Evolutionary conservation across 2,888 invertebrate genomes (phyloP).

Genomic region (Amiota mariae): DNA sequence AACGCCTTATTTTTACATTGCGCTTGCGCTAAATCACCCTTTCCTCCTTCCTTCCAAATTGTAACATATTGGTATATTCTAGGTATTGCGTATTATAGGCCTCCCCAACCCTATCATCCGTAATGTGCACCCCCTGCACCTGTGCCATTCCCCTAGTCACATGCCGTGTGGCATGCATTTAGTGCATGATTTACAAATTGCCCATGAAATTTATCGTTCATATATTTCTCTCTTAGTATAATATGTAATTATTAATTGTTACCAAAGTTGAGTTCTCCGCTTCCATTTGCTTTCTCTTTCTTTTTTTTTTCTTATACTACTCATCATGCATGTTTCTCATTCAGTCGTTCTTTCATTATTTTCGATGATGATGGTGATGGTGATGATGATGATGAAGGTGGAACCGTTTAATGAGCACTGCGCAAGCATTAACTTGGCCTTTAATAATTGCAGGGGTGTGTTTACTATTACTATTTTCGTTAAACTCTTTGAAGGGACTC

Average conservation of each 20-base stretch:
- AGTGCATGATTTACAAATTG: conserved; percentile 59
- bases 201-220: conserved; percentile 66
- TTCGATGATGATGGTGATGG: too few relatives aligned
- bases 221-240: conserved; percentile 47
- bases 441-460: conserved; percentile 14
- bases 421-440: conserved; percentile 21
- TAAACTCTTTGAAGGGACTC: neutral
- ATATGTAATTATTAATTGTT: conserved; percentile 64
- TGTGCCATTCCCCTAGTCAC: too few relatives aligned
- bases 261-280: neutral
- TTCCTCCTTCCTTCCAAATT: too few relatives aligned
- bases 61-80: too few relatives aligned
- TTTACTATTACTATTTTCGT: neutral
- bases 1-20: conserved; percentile 7
- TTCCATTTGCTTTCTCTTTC: neutral
- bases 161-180: conserved; percentile 18
- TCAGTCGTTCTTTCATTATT: too few relatives aligned
- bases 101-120: conserved; percentile 5
- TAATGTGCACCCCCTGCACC: neutral
- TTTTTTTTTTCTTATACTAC: too few relatives aligned
- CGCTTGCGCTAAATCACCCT: conserved; percentile 46
- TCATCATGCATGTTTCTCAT: too few relatives aligned
- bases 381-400: neutral
- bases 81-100: conserved; percentile 34
- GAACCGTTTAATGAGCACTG: conserved; percentile 12